phyloP scores from a whole-genome alignment of 2,888 invertebrate genomes.

The Liposcelis brunnea region DNA sequence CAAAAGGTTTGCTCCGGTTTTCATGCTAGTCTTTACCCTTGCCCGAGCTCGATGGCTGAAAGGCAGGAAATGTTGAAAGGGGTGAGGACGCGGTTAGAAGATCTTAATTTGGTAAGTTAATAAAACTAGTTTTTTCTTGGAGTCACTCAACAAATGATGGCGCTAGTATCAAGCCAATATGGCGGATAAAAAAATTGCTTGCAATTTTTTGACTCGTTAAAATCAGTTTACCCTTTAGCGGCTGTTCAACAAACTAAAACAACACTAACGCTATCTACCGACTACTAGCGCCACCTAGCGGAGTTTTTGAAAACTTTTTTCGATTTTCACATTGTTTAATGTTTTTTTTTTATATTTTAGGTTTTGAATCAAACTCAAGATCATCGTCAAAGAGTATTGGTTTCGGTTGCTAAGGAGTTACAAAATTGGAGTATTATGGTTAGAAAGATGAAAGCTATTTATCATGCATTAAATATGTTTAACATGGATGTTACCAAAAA shows the following conservation, averaged over 20 bases:
- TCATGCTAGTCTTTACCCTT: slow-evolving; percentile 82
- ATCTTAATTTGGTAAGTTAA: slow-evolving; percentile 51
- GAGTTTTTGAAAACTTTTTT: background rate
- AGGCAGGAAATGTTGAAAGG: slow-evolving; percentile 80
- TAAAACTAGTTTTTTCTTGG: too few species aligned
- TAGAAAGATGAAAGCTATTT: slow-evolving; percentile 82
- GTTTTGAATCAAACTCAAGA: slow-evolving; percentile 77
- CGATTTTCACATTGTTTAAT: background rate
- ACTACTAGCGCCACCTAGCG: background rate
- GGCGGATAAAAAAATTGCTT: background rate
- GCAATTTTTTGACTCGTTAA: slow-evolving; percentile 2
- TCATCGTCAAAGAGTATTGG: slow-evolving; percentile 66
- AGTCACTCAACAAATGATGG: background rate
- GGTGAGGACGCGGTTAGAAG: slow-evolving; percentile 76
- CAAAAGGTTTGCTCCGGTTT: slow-evolving; percentile 90
- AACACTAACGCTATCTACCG: background rate
- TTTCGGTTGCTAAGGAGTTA: slow-evolving; percentile 71
- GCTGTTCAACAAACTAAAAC: background rate
- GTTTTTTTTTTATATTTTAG: slow-evolving; percentile 25
- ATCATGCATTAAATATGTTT: slow-evolving; percentile 82
- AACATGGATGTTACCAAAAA: slow-evolving; percentile 82
- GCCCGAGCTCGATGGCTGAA: slow-evolving; percentile 71
- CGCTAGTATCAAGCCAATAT: background rate
- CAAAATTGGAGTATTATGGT: slow-evolving; percentile 79
- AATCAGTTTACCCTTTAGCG: background rate